Percentiles rank a stretch among this genome's conserved stretches.
Evolutionary conservation across 2,888 invertebrate genomes (phyloP).

Genomic region (Autographa pulchrina): DNA sequence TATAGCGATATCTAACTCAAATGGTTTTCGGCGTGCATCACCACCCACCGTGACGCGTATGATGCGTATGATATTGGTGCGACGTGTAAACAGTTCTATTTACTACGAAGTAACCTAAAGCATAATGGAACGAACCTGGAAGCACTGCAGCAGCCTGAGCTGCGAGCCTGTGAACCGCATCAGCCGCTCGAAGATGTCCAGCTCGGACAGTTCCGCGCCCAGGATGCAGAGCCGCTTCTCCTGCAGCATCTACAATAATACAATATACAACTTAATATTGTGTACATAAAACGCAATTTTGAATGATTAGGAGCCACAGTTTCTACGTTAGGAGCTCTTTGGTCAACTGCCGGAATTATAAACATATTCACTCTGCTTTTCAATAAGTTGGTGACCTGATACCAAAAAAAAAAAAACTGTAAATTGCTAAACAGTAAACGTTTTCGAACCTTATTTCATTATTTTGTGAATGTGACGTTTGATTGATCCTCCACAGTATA

Average conservation of each 20-base stretch:
- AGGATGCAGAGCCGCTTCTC: slow-evolving; percentile 92
- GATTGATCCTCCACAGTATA: too few relatives aligned
- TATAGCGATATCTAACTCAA: slow-evolving; percentile 22
- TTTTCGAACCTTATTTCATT: too few relatives aligned
- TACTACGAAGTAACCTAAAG: slow-evolving; percentile 18
- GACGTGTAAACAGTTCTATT: slow-evolving; percentile 41
- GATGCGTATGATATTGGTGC: slow-evolving; percentile 37
- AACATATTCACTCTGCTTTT: too few relatives aligned
- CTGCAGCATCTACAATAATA: slow-evolving; percentile 91
- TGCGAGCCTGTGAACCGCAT: slow-evolving; percentile 92
- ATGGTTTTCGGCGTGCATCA: slow-evolving; percentile 12
- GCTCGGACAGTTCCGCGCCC: slow-evolving; percentile 91
- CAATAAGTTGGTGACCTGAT: too few relatives aligned
- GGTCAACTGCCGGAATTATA: too few relatives aligned
- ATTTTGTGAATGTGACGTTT: too few relatives aligned
- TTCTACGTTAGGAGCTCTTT: too few relatives aligned
- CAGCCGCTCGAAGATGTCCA: slow-evolving; percentile 92
- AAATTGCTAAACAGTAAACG: too few relatives aligned
- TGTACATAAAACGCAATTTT: not conserved
- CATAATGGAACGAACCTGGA: slow-evolving; percentile 85
- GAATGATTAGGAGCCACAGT: not conserved
- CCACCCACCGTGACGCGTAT: slow-evolving; percentile 7
- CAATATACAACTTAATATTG: slow-evolving; percentile 9
- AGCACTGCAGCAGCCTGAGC: slow-evolving; percentile 91
- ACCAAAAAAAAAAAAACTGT: too few relatives aligned